phyloP scores from a whole-genome alignment of 2,888 invertebrate genomes.

The Polymixis flavicincta region DNA sequence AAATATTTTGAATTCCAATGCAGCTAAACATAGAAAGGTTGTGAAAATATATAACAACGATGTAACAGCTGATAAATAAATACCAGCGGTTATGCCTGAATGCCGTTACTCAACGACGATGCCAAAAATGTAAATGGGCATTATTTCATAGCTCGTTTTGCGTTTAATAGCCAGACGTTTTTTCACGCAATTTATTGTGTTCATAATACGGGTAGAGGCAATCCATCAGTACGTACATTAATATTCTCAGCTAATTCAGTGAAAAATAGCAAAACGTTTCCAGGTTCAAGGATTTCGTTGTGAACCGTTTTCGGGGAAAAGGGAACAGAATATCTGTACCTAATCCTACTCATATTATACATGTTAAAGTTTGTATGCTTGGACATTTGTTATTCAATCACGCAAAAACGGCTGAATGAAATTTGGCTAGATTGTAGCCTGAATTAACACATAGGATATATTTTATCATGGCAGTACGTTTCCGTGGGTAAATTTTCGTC shows the following conservation, averaged over 20 bases:
- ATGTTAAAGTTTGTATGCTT: no score
- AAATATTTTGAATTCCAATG: not conserved
- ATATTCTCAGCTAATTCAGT: not conserved
- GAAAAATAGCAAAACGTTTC: not conserved
- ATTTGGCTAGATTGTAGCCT: no score
- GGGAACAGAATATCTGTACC: not conserved
- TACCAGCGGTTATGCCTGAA: conserved; percentile 3
- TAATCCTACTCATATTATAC: no score
- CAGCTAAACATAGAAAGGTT: not conserved
- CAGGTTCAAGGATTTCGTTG: not conserved
- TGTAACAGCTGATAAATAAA: conserved; percentile 23
- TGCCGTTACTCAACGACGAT: conserved; percentile 22
- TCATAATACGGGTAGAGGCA: conserved; percentile 13
- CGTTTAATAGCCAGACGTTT: conserved; percentile 26
- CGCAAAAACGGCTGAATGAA: no score
- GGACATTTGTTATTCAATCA: no score
- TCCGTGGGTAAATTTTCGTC: no score
- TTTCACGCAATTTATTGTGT: conserved; percentile 41
- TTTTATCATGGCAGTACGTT: no score
- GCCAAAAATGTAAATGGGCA: conserved; percentile 47
- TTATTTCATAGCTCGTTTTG: conserved; percentile 31
- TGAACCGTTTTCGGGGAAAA: conserved; percentile 1
- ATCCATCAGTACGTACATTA: conserved; percentile 34
- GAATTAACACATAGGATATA: no score
- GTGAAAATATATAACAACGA: conserved; percentile 24